These are phyloP conservation scores for Eudyptes chrysolophus DNA, from an alignment of 2,113 vertebrate species.

Conservation along the genomic window DNA sequence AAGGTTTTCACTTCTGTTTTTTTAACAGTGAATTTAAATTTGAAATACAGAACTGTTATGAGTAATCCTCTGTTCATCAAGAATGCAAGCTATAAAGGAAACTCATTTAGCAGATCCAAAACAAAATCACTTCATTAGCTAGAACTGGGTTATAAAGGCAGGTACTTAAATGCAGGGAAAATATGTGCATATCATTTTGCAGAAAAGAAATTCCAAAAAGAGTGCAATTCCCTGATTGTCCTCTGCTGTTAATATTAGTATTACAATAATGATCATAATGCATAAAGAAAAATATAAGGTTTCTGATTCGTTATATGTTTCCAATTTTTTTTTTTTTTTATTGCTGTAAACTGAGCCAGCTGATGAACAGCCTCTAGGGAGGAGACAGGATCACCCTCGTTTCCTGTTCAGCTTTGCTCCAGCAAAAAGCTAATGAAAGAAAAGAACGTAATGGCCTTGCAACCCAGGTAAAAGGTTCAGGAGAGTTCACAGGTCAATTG, in stretches of 20 bases:
- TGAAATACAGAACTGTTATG: background rate
- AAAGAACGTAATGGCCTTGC: conserved; percentile 86
- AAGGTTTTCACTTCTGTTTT: conserved; percentile 5
- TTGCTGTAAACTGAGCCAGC: conserved; percentile 88
- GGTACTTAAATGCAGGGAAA: background rate
- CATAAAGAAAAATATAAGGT: background rate
- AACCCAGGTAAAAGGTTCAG: conserved; percentile 79
- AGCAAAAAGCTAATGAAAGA: conserved; percentile 88
- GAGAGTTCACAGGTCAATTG: conserved; percentile 75
- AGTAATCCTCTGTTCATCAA: background rate
- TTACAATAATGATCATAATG: background rate
- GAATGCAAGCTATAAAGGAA: background rate
- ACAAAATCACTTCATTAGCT: background rate
- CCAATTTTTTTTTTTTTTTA: conserved; percentile 41
- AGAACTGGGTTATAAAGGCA: background rate
- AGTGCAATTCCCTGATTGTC: background rate
- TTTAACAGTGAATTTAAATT: background rate
- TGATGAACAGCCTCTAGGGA: conserved; percentile 88
- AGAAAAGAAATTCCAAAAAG: conserved; percentile 3
- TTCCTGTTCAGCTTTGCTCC: conserved; percentile 84
- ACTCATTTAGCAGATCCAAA: conserved; percentile 7
- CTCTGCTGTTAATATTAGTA: background rate
- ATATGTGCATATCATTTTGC: background rate
- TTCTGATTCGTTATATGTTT: background rate
- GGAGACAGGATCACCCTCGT: conserved; percentile 66